Base-by-base conservation (phyloP, 2,113 vertebrate genomes). In the Anser cygnoides region DNA sequence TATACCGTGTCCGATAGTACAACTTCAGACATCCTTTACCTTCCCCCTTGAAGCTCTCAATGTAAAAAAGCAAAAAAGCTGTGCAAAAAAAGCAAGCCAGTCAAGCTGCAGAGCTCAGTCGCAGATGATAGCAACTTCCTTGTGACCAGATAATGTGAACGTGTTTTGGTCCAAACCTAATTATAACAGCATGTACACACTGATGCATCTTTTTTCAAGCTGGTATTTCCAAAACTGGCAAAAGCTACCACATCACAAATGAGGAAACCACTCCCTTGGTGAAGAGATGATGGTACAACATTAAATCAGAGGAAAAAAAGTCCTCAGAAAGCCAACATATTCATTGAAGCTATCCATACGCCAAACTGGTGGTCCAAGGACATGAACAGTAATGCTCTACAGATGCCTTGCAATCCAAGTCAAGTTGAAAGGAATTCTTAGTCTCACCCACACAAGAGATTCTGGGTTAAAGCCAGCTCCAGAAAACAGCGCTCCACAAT, bases 171-270 rank as follows among this genome's bases (percentile, higher is more conserved):
- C 87, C 50, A 84, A 46, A 37, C 18, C 26, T 94, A 82, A 95
- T 94, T 95, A 50, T 52, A 89, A 91, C 70, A 82, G 66, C 59
- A 77, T 91, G 88, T 70, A 83, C 77, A 89, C 0, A 1, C 50
- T 87, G 89, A 70, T 79, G 77, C 23, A 0, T 31, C 74, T 89
- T 46, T 73, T 65, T 59, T 8, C 46, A 83, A 74, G 77, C 55
- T 77, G 70, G 55, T 91, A 85, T 85, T 79, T 93, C 80, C 35
- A 61, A 73, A 95, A 90, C 26, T 91, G 84, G 55, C 89, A 87
- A 95, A 93, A 84, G 29, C 74, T 89, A 89, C 90, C 92, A 93
- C 82, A 92, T 95, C 94, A 95, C 76, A 96, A 90, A 71, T 35
- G 61, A 96, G 87, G 87, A 97, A 95, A 85, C 62, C 89, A 83